Percentiles rank a stretch among this genome's conserved stretches.
Evolutionary conservation across 2,888 invertebrate genomes (phyloP).

Genomic region (Tanypteryx hageni): DNA sequence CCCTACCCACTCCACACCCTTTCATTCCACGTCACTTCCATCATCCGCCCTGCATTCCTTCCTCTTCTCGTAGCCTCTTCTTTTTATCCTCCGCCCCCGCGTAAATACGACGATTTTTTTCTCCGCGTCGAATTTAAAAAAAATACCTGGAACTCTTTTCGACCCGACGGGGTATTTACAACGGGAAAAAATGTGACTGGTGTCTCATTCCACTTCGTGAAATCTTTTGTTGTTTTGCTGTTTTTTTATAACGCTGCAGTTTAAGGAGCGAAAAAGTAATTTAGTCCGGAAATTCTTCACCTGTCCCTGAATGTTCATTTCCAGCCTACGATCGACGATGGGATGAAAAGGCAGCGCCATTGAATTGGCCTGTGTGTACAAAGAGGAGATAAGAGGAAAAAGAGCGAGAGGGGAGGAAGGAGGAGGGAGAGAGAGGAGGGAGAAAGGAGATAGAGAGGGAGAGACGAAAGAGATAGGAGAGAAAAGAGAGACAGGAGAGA

Average conservation of each 20-base stretch:
- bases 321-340: background rate
- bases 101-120: background rate
- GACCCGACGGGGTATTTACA: background rate
- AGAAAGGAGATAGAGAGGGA: too few relatives aligned
- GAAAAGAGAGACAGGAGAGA: too few relatives aligned
- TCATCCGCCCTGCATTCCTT: conserved; percentile 38
- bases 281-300: background rate
- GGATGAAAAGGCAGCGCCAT: too few relatives aligned
- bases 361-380: too few relatives aligned
- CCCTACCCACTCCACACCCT: background rate
- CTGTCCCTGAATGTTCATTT: background rate
- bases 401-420: background rate
- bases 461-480: too few relatives aligned
- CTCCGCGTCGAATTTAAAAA: background rate
- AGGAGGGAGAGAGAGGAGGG: background rate
- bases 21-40: conserved; percentile 23
- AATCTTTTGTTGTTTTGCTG: background rate
- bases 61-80: background rate
- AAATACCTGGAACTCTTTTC: background rate
- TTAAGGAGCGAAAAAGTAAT: background rate
- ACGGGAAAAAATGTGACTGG: too few relatives aligned
- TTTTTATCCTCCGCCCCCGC: too few relatives aligned
- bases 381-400: background rate
- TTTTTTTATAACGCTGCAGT: background rate
- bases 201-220: too few relatives aligned